Conservation (phyloP, 2,797 vertebrate species). For the Diplodus puntazzo region DNA sequence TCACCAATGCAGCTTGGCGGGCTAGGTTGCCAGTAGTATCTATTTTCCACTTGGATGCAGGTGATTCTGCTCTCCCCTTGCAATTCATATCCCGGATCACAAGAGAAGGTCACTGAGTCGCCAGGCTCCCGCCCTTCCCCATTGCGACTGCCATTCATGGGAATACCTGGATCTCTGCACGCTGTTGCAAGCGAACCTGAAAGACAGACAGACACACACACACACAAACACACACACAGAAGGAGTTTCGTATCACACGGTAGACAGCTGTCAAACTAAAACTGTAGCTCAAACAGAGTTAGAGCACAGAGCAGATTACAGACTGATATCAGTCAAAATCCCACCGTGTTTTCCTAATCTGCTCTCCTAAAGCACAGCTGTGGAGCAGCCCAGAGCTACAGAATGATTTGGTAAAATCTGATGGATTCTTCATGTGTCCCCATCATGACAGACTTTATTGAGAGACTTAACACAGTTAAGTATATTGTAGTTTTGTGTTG, state of each 20-base stretch:
- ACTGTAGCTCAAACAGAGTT: slow-evolving; percentile 57
- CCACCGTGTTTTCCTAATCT: slow-evolving; percentile 54
- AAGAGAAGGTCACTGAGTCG: slow-evolving; percentile 95
- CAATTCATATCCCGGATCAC: slow-evolving; percentile 97
- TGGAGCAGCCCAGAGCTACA: slow-evolving; percentile 42
- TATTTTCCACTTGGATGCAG: slow-evolving; percentile 99
- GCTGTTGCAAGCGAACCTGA: slow-evolving; percentile 96
- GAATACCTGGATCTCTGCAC: slow-evolving; percentile 96
- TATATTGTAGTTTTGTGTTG: slow-evolving; percentile 35
- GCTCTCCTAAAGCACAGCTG: slow-evolving; percentile 63
- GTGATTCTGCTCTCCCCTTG: slow-evolving; percentile 97
- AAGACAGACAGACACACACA: slow-evolving; percentile 23
- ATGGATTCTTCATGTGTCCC: slow-evolving; percentile 44
- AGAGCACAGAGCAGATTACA: slow-evolving; percentile 57
- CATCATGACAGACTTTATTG: slow-evolving; percentile 36
- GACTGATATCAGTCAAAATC: slow-evolving; percentile 59
- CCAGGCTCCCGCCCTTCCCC: slow-evolving; percentile 96
- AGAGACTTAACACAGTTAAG: slow-evolving; percentile 44
- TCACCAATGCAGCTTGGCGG: slow-evolving; percentile 98
- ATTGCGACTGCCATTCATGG: slow-evolving; percentile 98
- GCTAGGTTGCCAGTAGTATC: slow-evolving; percentile 99
- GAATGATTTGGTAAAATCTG: slow-evolving; percentile 40
- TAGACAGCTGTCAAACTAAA: slow-evolving; percentile 60
- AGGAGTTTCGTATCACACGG: slow-evolving; percentile 38
- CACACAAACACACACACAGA: not conserved